Evolutionary conservation across 2,888 invertebrate species (phyloP).

Genomic region (Trissolcus japonicus): DNA sequence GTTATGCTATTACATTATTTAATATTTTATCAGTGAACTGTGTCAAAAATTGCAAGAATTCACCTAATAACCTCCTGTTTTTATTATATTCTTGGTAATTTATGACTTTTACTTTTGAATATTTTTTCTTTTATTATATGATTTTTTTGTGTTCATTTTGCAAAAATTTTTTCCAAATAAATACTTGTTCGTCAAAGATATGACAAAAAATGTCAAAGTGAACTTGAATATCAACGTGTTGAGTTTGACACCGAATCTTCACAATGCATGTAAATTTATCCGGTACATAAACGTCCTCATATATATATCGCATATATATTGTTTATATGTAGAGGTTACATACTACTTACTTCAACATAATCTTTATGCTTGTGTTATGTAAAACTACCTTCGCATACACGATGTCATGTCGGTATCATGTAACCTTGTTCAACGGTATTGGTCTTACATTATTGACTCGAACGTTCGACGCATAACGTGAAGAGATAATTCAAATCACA

Average conservation of each 20-base stretch:
- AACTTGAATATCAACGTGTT: constrained; percentile 24
- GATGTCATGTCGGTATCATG: constrained; percentile 30
- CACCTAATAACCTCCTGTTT: too few species aligned
- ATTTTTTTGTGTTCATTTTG: too few species aligned
- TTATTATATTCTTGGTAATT: too few species aligned
- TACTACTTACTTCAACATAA: constrained; percentile 30
- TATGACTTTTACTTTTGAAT: constrained; percentile 1
- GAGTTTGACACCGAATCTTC: constrained; percentile 26
- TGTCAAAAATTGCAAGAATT: constrained; percentile 12
- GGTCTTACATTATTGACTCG: constrained; percentile 34
- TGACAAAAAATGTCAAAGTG: too few species aligned
- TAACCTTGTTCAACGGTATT: constrained; percentile 32
- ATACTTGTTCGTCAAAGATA: too few species aligned
- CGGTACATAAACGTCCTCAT: constrained; percentile 11
- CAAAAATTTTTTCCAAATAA: too few species aligned
- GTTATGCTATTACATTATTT: constrained; percentile 38
- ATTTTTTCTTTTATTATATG: background rate
- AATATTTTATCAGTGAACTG: constrained; percentile 30
- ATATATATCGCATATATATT: constrained; percentile 23
- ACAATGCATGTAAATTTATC: constrained; percentile 33
- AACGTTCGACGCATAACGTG: constrained; percentile 8
- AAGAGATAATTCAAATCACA: constrained; percentile 19
- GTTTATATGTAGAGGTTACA: constrained; percentile 43
- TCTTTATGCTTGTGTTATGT: constrained; percentile 39
- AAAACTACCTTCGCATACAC: constrained; percentile 32